Evolutionary conservation across 2,113 vertebrate species (phyloP).

Genomic region (Melospiza georgiana): DNA sequence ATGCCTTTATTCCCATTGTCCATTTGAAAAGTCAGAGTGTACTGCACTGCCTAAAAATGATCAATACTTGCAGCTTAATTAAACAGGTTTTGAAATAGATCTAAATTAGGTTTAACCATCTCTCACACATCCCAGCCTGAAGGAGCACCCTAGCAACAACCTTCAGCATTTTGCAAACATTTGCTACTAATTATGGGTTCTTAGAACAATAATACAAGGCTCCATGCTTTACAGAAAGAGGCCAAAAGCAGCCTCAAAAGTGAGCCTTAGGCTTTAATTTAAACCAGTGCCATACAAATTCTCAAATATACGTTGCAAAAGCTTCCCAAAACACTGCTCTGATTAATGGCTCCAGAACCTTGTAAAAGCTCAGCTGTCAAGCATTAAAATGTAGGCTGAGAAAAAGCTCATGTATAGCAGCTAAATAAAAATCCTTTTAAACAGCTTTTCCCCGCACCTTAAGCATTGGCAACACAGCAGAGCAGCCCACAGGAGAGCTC

Average conservation of each 20-base stretch:
- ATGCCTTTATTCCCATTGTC: neutral
- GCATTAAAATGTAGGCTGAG: constrained; percentile 1
- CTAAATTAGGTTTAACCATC: constrained; percentile 21
- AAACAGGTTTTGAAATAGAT: constrained; percentile 8
- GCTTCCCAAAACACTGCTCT: neutral
- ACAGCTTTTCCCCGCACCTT: neutral
- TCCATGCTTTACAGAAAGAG: neutral
- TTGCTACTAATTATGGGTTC: constrained; percentile 44
- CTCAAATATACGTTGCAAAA: constrained; percentile 16
- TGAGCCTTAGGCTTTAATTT: constrained; percentile 25
- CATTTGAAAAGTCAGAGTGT: neutral
- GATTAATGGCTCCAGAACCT: constrained; percentile 28
- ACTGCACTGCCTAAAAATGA: neutral
- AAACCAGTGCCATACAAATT: constrained; percentile 23
- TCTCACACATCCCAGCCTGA: neutral
- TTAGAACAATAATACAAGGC: neutral
- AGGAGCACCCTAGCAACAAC: constrained; percentile 38
- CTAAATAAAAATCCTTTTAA: neutral
- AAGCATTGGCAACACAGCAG: neutral
- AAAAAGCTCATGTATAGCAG: neutral
- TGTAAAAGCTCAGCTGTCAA: constrained; percentile 37
- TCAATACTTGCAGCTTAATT: neutral
- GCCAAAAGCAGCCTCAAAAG: constrained; percentile 12
- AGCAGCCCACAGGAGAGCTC: neutral
- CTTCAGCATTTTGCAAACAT: constrained; percentile 37